Conservation (phyloP, 2,888 invertebrate species). For the Micoletzkya japonica region DNA sequence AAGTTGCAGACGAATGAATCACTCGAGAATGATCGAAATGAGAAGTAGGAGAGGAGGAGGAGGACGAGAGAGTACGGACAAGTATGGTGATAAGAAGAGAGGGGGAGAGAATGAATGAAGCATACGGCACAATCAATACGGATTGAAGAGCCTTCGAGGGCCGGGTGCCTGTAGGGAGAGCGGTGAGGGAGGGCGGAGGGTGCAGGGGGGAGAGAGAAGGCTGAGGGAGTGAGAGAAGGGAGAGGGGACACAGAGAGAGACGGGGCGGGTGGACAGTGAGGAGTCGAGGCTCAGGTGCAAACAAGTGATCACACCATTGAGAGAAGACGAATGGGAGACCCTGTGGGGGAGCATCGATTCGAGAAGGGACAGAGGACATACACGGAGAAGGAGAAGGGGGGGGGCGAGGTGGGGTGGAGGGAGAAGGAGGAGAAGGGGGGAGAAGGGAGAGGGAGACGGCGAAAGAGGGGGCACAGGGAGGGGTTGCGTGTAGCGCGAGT, state of each 20-base stretch:
- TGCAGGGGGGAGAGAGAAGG: not conserved
- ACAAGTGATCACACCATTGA: slow-evolving; percentile 28
- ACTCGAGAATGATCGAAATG: slow-evolving; percentile 2
- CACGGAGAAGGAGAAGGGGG: not conserved
- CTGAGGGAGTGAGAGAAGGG: not conserved
- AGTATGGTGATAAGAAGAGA: slow-evolving; percentile 10
- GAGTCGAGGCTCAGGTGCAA: slow-evolving; percentile 24
- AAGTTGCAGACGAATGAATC: slow-evolving; percentile 3
- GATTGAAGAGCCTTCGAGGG: slow-evolving; percentile 25
- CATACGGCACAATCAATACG: slow-evolving; percentile 24
- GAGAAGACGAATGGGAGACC: slow-evolving; percentile 23
- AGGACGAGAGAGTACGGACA: slow-evolving; percentile 18
- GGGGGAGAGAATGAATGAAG: not conserved
- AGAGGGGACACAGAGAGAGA: slow-evolving; percentile 20
- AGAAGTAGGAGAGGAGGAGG: not conserved
- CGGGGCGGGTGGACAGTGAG: slow-evolving; percentile 9
- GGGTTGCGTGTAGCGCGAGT: too few relatives aligned
- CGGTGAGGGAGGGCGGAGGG: slow-evolving; percentile 1
- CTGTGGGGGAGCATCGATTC: not conserved
- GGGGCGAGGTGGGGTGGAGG: not conserved
- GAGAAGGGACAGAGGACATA: slow-evolving; percentile 19
- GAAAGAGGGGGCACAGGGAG: not conserved
- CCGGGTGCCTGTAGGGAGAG: slow-evolving; percentile 5
- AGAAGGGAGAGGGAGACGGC: not conserved
- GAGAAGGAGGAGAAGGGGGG: not conserved